Conservation (phyloP, 2,888 invertebrate species). For the Temnothorax unifasciatus region DNA sequence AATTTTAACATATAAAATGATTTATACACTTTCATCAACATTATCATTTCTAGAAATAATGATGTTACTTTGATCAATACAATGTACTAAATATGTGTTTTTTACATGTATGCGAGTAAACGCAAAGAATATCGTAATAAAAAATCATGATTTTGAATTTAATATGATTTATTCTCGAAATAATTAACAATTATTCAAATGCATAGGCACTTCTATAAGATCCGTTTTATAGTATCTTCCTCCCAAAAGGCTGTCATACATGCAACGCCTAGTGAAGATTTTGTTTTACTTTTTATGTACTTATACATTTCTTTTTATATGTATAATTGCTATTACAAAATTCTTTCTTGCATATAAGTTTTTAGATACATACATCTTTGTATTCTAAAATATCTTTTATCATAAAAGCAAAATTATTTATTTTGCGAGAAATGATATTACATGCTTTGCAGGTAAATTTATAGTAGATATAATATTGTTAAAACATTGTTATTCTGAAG, state of each 20-base stretch:
- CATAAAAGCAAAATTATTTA: neutral
- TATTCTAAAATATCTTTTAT: no score
- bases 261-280: no score
- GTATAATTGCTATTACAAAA: no score
- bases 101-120: neutral
- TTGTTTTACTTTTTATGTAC: no score
- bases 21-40: neutral
- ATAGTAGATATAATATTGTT: neutral
- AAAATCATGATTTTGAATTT: slow-evolving; percentile 53
- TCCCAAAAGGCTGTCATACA: no score
- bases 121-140: neutral
- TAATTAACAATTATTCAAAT: slow-evolving; percentile 80
- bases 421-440: neutral
- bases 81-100: neutral
- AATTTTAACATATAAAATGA: neutral
- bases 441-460: neutral
- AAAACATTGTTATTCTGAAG: neutral
- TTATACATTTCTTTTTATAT: no score
- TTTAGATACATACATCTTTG: no score
- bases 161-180: slow-evolving; percentile 81
- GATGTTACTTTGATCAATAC: neutral
- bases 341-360: no score
- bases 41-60: neutral
- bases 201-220: slow-evolving; percentile 66
- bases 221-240: slow-evolving; percentile 13